Conservation (phyloP, 2,888 invertebrate genomes). For the Drosophila dives region DNA sequence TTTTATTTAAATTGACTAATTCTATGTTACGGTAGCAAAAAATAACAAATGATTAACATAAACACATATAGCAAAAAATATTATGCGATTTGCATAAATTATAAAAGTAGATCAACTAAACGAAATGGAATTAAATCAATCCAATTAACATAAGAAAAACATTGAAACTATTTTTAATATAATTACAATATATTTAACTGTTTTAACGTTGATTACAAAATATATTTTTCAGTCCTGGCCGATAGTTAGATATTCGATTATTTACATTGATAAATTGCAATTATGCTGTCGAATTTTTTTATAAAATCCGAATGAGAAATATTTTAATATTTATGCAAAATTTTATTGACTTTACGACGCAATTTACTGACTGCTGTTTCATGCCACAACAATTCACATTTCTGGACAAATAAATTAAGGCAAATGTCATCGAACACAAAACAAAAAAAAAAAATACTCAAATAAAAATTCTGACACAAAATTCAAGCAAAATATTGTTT, state of each 20-base stretch:
- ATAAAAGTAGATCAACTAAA: neutral
- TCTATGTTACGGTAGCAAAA: neutral
- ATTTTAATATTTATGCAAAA: neutral
- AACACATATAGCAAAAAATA: neutral
- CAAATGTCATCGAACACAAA: constrained; percentile 1
- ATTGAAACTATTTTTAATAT: neutral
- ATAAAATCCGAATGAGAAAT: neutral
- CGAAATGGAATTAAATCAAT: neutral
- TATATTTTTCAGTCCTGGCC: neutral
- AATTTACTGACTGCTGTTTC: constrained; percentile 10
- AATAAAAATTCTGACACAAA: constrained; percentile 1
- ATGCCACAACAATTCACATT: neutral
- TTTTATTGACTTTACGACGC: neutral
- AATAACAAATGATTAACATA: neutral
- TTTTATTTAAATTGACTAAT: neutral
- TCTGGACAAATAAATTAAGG: constrained; percentile 42
- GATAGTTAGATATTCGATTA: neutral
- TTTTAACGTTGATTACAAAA: neutral
- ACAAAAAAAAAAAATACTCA: constrained; percentile 8
- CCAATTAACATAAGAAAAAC: neutral
- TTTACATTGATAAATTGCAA: neutral
- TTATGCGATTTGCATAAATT: neutral
- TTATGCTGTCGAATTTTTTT: neutral
- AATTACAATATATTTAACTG: neutral
- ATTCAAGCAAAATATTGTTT: constrained; percentile 42